Conservation (phyloP, 92 coral and sea anemone species). For the Plumapathes pennacea region DNA sequence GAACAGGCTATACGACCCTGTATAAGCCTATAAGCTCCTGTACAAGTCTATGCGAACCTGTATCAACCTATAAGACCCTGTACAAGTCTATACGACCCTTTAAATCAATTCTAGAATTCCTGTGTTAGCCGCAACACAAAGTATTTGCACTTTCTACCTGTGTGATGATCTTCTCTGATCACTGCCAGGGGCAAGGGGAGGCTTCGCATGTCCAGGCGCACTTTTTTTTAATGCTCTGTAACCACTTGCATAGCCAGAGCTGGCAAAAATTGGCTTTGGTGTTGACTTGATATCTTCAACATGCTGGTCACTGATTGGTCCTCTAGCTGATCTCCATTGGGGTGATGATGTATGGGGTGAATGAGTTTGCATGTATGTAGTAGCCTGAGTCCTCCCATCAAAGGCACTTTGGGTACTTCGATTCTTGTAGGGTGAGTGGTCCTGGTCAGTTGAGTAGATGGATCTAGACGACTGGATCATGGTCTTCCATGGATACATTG, state of each 20-base stretch:
- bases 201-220: constrained; percentile 32
- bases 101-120: too few species aligned
- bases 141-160: too few species aligned
- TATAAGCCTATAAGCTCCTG: too few species aligned
- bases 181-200: constrained; percentile 52
- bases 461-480: constrained; percentile 51
- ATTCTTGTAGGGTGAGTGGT: constrained; percentile 38
- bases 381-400: too few species aligned
- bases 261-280: constrained; percentile 47
- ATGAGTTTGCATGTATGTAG: background rate
- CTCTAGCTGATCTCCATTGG: background rate
- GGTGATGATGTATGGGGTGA: background rate
- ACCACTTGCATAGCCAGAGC: constrained; percentile 29
- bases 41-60: too few species aligned
- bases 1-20: too few species aligned
- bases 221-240: constrained; percentile 14
- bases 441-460: constrained; percentile 19
- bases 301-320: background rate
- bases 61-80: too few species aligned
- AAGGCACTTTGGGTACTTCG: background rate
- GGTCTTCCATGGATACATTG: constrained; percentile 80
- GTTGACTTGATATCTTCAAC: constrained; percentile 8
- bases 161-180: background rate
- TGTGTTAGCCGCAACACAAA: too few species aligned
- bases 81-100: too few species aligned